These are phyloP conservation scores for Cinclus cinclus DNA, from an alignment of 2,113 vertebrate species.

Conservation along the genomic window DNA sequence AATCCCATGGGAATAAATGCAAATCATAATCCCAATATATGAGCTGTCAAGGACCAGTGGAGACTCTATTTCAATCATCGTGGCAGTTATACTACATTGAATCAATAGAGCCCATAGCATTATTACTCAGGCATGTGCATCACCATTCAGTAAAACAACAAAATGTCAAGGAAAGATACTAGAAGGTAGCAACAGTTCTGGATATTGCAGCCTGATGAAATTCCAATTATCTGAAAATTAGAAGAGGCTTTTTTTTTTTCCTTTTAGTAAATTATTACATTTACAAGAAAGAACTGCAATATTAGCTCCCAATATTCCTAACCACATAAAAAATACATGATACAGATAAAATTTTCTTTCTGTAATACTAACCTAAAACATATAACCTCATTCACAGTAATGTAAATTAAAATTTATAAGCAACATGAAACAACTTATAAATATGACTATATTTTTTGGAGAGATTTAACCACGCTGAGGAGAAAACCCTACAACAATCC, in stretches of 20 bases:
- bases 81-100: not conserved
- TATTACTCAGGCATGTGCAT: not conserved
- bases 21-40: not conserved
- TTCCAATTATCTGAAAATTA: not conserved
- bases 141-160: not conserved
- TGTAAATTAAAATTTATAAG: not conserved
- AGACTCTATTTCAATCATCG: conserved; percentile 10
- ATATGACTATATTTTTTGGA: not conserved
- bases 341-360: not conserved
- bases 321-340: not conserved
- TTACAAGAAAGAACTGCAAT: not conserved
- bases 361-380: not conserved
- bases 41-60: not conserved
- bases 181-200: not conserved
- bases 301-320: not conserved
- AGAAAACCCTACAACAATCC: accelerated
- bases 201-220: not conserved
- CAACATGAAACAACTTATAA: not conserved
- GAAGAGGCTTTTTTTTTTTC: not conserved
- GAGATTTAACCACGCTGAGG: not conserved
- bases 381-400: not conserved
- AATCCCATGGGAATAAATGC: conserved; percentile 7
- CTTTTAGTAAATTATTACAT: not conserved
- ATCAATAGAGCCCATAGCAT: not conserved
- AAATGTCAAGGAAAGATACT: not conserved